phyloP scores from a whole-genome alignment of 2,113 vertebrate species.

The Acanthochromis polyacanthus region DNA sequence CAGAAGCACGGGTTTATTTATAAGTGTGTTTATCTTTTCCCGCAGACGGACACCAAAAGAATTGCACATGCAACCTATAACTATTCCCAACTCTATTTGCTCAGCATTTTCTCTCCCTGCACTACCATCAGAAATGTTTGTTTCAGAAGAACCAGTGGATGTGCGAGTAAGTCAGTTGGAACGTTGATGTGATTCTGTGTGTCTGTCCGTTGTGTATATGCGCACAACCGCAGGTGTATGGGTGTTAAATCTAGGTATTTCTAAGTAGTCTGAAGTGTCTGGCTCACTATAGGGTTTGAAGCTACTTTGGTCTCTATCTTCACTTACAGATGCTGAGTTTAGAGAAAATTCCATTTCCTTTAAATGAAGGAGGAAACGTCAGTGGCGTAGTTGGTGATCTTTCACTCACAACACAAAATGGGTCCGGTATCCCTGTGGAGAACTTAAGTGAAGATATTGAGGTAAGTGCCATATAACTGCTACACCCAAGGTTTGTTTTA shows the following conservation, averaged over 20 bases:
- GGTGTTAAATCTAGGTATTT: neutral
- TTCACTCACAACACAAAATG: slow-evolving; percentile 84
- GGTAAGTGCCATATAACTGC: slow-evolving; percentile 76
- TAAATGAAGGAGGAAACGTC: slow-evolving; percentile 76
- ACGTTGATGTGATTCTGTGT: neutral
- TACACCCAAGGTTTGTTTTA: neutral
- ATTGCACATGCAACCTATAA: slow-evolving; percentile 72
- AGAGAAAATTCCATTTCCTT: slow-evolving; percentile 86
- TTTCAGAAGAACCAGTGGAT: slow-evolving; percentile 50
- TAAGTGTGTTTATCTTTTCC: slow-evolving; percentile 1
- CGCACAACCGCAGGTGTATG: neutral
- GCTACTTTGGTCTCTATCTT: neutral
- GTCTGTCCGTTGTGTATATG: neutral
- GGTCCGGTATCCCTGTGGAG: slow-evolving; percentile 84
- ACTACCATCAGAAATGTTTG: slow-evolving; percentile 34
- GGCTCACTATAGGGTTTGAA: neutral
- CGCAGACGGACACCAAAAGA: slow-evolving; percentile 62
- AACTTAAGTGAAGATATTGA: slow-evolving; percentile 88
- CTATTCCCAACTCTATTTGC: slow-evolving; percentile 62
- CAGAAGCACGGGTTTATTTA: neutral
- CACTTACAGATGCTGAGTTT: slow-evolving; percentile 89
- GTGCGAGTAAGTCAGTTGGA: slow-evolving; percentile 45
- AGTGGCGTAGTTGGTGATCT: slow-evolving; percentile 86
- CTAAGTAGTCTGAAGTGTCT: neutral
- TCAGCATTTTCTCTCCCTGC: slow-evolving; percentile 86